Percentiles rank a stretch among this genome's conserved stretches.
These are phyloP conservation scores for Hippolais icterina DNA, from an alignment of 2,113 vertebrate species.

Conservation along the genomic window DNA sequence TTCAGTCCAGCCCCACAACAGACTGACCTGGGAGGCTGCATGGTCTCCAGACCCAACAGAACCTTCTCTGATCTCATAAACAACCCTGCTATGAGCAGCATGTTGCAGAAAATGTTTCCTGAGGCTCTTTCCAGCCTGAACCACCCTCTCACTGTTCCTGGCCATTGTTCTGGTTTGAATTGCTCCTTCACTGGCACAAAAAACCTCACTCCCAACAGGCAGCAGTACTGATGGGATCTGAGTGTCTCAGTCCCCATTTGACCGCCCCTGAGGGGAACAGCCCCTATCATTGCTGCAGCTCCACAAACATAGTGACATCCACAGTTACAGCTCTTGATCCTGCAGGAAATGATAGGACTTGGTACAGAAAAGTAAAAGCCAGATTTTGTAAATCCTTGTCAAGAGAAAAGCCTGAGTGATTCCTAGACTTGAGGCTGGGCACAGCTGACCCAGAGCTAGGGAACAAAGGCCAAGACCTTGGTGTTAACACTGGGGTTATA, in stretches of 20 bases:
- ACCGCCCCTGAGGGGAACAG: not conserved
- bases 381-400: not conserved
- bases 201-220: not conserved
- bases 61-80: not conserved
- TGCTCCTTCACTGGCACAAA: not conserved
- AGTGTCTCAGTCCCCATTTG: not conserved
- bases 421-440: not conserved
- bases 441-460: not conserved
- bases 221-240: not conserved
- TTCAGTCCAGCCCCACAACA: not conserved
- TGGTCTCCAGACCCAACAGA: not conserved
- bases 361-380: not conserved
- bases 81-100: not conserved
- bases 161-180: not conserved
- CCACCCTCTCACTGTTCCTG: not conserved
- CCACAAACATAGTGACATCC: rapidly evolving
- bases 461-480: not conserved
- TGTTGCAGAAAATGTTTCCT: not conserved
- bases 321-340: not conserved
- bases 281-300: not conserved
- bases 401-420: not conserved
- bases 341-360: not conserved
- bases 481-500: not conserved
- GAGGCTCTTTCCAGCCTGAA: not conserved
- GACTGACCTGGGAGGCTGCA: not conserved